A percentile compares a stretch with the other conserved stretches of the same genome.
Conservation (phyloP, 1,140 invertebrate species). For the Bombus sylvicola region DNA sequence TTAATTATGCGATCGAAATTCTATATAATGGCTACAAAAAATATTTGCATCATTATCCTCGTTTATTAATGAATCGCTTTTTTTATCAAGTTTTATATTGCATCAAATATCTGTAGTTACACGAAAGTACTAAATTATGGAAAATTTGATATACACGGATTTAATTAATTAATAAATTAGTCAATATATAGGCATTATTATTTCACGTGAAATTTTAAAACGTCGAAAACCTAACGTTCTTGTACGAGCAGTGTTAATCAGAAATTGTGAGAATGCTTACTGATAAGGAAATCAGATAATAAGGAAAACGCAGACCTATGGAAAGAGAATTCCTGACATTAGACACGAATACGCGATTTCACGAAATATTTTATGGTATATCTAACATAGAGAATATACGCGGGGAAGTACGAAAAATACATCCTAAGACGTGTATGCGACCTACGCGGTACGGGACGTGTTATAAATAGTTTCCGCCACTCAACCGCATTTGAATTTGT, state of each 20-base stretch:
- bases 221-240: neutral
- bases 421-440: neutral
- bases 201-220: neutral
- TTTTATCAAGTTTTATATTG: neutral
- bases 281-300: neutral
- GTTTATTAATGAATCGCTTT: neutral
- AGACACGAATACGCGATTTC: neutral
- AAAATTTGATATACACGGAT: too few relatives aligned
- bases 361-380: neutral
- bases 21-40: neutral
- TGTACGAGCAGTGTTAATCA: neutral
- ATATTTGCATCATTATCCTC: neutral
- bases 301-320: too few relatives aligned
- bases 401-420: neutral
- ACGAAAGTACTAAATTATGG: accelerated
- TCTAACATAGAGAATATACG: neutral
- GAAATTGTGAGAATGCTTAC: neutral
- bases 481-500: neutral
- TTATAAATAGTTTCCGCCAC: neutral
- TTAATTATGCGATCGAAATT: neutral
- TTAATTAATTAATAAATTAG: neutral
- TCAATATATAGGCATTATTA: neutral
- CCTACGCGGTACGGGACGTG: neutral
- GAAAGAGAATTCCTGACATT: neutral
- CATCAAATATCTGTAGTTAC: too few relatives aligned